phyloP scores from a whole-genome alignment of 2,797 vertebrate genomes.

The Pagetopsis macropterus region DNA sequence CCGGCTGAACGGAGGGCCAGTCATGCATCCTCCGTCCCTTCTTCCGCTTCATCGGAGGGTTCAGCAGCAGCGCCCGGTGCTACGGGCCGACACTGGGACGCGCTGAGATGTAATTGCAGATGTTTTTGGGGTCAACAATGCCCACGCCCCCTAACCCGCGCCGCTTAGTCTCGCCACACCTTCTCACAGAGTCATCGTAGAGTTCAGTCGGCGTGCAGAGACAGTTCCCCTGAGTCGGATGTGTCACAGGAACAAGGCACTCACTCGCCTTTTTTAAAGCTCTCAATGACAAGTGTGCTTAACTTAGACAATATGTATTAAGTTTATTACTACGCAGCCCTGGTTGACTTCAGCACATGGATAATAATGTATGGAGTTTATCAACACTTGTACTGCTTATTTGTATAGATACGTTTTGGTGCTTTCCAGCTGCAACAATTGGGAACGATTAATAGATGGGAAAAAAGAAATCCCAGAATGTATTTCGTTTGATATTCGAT shows the following conservation, averaged over 20 bases:
- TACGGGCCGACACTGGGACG: constrained; percentile 43
- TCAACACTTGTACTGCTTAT: neutral
- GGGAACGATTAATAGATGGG: too few relatives aligned
- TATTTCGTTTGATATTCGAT: too few relatives aligned
- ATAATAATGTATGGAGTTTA: neutral
- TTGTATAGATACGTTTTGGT: neutral
- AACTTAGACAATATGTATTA: neutral
- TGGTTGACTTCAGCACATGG: neutral
- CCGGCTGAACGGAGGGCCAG: constrained; percentile 62
- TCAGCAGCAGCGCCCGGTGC: constrained; percentile 26
- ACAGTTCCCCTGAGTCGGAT: constrained; percentile 13
- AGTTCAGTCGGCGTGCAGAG: constrained; percentile 22
- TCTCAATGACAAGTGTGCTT: constrained; percentile 4
- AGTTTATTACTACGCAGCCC: neutral
- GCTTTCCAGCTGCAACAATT: too few relatives aligned
- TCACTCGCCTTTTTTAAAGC: constrained; percentile 5
- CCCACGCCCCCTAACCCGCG: neutral
- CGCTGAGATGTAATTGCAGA: constrained; percentile 59
- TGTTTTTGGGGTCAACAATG: constrained; percentile 50
- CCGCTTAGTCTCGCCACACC: constrained; percentile 22
- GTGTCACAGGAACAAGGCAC: constrained; percentile 18
- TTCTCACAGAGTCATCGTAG: constrained; percentile 14
- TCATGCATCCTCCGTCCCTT: constrained; percentile 67
- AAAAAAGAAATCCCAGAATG: too few relatives aligned
- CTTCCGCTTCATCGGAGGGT: constrained; percentile 60